Evolutionary conservation across 2,113 vertebrate species (phyloP).

Genomic region (Martes martes): DNA sequence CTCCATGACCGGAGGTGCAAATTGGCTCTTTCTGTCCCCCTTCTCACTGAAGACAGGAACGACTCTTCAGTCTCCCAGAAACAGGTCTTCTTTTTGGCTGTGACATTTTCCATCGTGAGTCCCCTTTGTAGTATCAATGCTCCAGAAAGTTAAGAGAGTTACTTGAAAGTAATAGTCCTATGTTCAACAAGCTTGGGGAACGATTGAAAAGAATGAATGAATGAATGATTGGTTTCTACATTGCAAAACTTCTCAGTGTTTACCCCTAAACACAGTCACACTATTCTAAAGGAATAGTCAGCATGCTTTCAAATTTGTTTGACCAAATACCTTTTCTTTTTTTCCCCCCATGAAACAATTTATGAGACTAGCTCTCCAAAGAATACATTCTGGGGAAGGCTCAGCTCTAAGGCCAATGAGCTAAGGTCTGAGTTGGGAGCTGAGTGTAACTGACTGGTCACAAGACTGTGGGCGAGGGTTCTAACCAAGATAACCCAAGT

Average conservation of each 20-base stretch:
- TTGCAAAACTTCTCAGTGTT: not conserved
- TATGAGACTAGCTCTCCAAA: not conserved
- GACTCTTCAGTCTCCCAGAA: not conserved
- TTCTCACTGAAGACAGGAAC: not conserved
- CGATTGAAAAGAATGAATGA: not conserved
- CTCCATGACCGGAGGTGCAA: not conserved
- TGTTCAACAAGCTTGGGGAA: not conserved
- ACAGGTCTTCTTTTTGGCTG: not conserved
- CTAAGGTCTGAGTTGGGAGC: not conserved
- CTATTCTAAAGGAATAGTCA: not conserved
- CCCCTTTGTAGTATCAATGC: not conserved
- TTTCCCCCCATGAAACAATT: not conserved
- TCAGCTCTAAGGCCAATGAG: not conserved
- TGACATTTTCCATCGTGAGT: not conserved
- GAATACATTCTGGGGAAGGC: not conserved
- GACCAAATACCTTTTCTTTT: not conserved
- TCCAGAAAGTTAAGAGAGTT: not conserved
- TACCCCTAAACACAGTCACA: not conserved
- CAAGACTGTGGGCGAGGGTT: not conserved
- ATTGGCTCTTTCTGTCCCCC: not conserved
- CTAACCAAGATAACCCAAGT: not conserved
- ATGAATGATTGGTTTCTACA: not conserved
- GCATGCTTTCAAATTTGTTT: not conserved
- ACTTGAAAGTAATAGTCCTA: not conserved
- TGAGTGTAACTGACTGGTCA: not conserved